These are phyloP conservation scores for Labeo catla DNA, from an alignment of 2,113 vertebrate species.

Conservation along the genomic window DNA sequence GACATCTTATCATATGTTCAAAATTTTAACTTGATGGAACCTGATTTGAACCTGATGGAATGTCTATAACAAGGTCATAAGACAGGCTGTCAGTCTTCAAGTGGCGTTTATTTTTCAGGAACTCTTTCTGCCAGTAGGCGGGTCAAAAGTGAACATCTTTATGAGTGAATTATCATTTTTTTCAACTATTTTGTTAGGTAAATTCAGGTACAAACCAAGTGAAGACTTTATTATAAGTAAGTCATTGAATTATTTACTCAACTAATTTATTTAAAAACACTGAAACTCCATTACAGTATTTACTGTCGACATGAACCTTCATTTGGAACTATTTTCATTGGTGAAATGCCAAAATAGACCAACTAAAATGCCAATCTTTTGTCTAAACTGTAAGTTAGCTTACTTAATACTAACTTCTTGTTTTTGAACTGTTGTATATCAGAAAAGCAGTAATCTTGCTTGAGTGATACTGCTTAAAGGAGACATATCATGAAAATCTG, in stretches of 20 bases:
- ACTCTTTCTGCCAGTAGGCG: background rate
- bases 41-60: background rate
- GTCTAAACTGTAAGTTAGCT: background rate
- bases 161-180: background rate
- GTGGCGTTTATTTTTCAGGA: background rate
- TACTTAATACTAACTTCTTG: background rate
- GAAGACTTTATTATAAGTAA: background rate
- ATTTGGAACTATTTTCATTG: background rate
- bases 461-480: background rate
- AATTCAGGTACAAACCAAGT: background rate
- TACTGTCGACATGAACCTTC: background rate
- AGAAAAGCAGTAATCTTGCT: background rate
- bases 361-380: background rate
- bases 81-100: background rate
- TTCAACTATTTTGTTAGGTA: background rate
- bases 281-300: background rate
- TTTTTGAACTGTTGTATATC: background rate
- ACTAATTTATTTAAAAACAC: background rate
- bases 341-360: background rate
- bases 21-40: background rate
- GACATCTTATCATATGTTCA: background rate
- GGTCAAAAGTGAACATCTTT: background rate
- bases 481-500: too few relatives aligned
- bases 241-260: background rate
- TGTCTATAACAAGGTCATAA: background rate